A percentile compares a stretch with the other conserved stretches of the same genome.
These are phyloP conservation scores for Linhomoeus sp. DNA, from an alignment of 2,888 invertebrate species.

Conservation along the genomic window DNA sequence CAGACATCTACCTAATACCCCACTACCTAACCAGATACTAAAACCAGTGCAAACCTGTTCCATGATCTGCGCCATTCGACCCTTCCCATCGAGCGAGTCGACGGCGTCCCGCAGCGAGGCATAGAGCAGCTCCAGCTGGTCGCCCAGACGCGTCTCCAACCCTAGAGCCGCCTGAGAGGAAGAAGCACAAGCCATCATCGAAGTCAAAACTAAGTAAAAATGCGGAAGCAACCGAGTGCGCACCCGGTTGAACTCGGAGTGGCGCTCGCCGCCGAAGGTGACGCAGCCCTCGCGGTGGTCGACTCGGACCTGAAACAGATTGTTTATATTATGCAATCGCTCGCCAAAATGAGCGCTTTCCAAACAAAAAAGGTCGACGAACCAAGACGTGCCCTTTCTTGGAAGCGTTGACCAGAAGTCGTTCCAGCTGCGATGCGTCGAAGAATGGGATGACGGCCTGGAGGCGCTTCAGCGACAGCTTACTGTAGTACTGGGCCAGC, in stretches of 20 bases:
- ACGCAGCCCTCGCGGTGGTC: constrained; percentile 49
- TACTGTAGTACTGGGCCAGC: constrained; percentile 81
- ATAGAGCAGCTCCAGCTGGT: constrained; percentile 59
- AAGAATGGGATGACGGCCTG: constrained; percentile 45
- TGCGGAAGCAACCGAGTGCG: too few relatives aligned
- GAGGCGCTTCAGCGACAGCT: constrained; percentile 65
- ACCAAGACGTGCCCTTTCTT: constrained; percentile 43
- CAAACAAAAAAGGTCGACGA: not conserved
- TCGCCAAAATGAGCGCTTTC: too few relatives aligned
- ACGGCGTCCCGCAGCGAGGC: constrained; percentile 60
- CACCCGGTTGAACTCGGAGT: constrained; percentile 10
- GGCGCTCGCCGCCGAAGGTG: constrained; percentile 44
- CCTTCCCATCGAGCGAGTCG: constrained; percentile 42
- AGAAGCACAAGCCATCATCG: too few relatives aligned
- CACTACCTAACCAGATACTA: too few relatives aligned
- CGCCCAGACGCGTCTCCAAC: constrained; percentile 38
- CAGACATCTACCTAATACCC: too few relatives aligned
- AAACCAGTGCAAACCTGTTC: not conserved
- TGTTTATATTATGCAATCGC: too few relatives aligned
- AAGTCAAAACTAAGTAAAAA: too few relatives aligned
- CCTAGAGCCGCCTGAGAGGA: too few relatives aligned
- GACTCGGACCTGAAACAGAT: constrained; percentile 37
- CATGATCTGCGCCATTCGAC: not conserved
- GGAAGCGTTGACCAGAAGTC: constrained; percentile 78
- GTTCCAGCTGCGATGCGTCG: constrained; percentile 65